Evolutionary conservation across 2,797 vertebrate species (phyloP).

Genomic region (Gymnoscopelus microlampas): DNA sequence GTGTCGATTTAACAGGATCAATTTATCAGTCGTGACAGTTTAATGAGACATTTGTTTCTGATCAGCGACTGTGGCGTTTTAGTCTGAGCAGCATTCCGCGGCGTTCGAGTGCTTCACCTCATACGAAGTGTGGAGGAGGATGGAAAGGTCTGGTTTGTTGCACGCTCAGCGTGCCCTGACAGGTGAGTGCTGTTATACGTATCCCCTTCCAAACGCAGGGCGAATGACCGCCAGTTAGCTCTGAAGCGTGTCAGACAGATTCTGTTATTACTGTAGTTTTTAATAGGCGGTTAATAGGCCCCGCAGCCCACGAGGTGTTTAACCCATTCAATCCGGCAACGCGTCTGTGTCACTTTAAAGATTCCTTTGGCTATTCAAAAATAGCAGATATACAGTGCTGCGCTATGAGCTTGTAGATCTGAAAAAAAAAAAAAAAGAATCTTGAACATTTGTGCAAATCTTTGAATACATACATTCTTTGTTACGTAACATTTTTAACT

Average conservation of each 20-base stretch:
- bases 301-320: conserved; percentile 60
- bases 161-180: conserved; percentile 55
- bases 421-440: too few species aligned
- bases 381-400: too few species aligned
- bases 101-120: not conserved
- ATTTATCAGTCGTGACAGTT: conserved; percentile 60
- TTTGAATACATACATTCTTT: too few species aligned
- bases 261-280: conserved; percentile 49
- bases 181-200: conserved; percentile 48
- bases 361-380: too few species aligned
- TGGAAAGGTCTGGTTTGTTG: conserved; percentile 58
- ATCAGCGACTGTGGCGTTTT: conserved; percentile 43
- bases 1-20: conserved; percentile 46
- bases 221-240: conserved; percentile 52
- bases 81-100: conserved; percentile 17
- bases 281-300: conserved; percentile 66
- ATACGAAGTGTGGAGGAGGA: not conserved
- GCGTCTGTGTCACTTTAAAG: too few species aligned
- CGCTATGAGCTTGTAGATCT: too few species aligned
- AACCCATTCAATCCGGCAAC: too few species aligned
- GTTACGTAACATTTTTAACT: too few species aligned
- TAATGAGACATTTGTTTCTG: conserved; percentile 59
- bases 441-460: too few species aligned
- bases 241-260: conserved; percentile 45
- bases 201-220: conserved; percentile 58